Percentiles rank a stretch among this genome's conserved stretches.
These are phyloP conservation scores for Oryzias dopingdopingensis DNA, from an alignment of 2,797 vertebrate species.

Conservation along the genomic window DNA sequence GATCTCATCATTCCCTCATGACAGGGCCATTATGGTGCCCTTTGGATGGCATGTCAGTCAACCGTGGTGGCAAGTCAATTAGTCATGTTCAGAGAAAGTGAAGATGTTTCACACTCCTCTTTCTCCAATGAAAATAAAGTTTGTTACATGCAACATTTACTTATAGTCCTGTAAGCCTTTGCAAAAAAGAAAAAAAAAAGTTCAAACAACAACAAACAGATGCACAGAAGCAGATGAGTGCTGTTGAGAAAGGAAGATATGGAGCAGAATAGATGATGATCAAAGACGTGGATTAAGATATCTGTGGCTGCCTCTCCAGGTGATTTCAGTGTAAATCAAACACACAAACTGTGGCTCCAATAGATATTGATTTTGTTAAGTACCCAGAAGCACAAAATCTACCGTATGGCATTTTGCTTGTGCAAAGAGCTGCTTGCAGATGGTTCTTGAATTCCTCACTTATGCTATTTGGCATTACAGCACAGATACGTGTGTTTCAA, in stretches of 20 bases:
- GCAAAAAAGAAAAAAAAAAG: constrained; percentile 15
- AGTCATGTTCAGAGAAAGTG: constrained; percentile 68
- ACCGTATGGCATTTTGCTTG: constrained; percentile 2
- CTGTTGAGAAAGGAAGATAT: constrained; percentile 14
- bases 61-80: constrained; percentile 89
- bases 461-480: background rate
- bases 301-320: constrained; percentile 41
- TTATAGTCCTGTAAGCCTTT: constrained; percentile 3
- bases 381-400: constrained; percentile 33
- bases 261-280: constrained; percentile 37
- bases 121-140: background rate
- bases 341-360: constrained; percentile 30
- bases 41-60: constrained; percentile 83
- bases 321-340: constrained; percentile 52
- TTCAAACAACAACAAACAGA: constrained; percentile 10
- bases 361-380: constrained; percentile 42
- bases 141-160: no score
- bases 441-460: constrained; percentile 5
- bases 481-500: constrained; percentile 9
- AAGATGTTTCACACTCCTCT: constrained; percentile 29
- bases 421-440: constrained; percentile 5
- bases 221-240: constrained; percentile 7
- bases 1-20: constrained; percentile 81
- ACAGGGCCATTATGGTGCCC: constrained; percentile 79
- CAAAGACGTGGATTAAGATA: constrained; percentile 53